A percentile compares a stretch with the other conserved stretches of the same genome.
Conservation (phyloP, 2,888 invertebrate genomes). For the Ariolimax columbianus region DNA sequence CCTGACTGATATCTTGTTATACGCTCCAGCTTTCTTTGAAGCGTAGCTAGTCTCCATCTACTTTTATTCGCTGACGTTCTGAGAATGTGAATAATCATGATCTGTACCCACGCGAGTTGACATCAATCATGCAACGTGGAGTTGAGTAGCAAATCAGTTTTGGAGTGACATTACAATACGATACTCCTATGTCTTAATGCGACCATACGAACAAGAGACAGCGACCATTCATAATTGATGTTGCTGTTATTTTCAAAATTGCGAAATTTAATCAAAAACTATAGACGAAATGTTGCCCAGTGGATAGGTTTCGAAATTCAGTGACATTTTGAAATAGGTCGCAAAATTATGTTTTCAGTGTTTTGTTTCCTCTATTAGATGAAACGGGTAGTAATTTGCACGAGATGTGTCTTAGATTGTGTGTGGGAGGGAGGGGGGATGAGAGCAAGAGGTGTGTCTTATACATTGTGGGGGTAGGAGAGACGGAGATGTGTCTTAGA, state of each 20-base stretch:
- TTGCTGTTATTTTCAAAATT: background rate
- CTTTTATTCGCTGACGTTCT: background rate
- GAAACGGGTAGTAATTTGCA: no score
- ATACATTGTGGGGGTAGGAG: no score
- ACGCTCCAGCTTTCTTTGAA: background rate
- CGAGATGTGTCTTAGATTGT: no score
- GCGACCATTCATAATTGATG: background rate
- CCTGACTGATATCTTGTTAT: no score
- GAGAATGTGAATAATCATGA: background rate
- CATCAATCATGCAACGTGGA: background rate
- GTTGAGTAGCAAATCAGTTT: constrained; percentile 4
- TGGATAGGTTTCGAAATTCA: no score
- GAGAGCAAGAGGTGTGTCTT: no score
- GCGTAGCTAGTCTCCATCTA: background rate
- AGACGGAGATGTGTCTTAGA: no score
- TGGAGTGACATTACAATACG: background rate
- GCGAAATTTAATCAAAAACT: background rate
- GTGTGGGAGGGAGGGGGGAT: no score
- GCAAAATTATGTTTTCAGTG: no score
- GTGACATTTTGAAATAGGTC: no score
- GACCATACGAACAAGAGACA: background rate
- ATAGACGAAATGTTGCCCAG: background rate
- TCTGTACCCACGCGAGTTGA: background rate
- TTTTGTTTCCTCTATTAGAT: no score
- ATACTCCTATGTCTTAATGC: background rate